phyloP scores from a whole-genome alignment of 1,140 invertebrate species.

The Andrena cerasifolii region DNA sequence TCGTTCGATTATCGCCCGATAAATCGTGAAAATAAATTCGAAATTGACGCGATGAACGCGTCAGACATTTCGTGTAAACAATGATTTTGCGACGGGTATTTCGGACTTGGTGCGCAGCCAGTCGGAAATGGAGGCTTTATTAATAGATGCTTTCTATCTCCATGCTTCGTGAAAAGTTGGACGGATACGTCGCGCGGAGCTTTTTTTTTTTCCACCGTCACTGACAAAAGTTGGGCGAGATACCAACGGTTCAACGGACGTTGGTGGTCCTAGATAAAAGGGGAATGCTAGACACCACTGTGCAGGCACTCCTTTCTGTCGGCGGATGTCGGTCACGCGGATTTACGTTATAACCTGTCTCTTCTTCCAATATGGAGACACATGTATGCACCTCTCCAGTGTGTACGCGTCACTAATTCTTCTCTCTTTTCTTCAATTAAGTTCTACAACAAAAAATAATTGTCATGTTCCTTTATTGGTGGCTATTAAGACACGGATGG shows the following conservation, averaged over 20 bases:
- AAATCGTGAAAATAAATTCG: not conserved
- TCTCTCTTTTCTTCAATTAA: not conserved
- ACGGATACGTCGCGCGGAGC: conserved; percentile 29
- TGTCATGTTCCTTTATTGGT: not conserved
- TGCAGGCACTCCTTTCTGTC: conserved; percentile 63
- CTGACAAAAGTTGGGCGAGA: conserved; percentile 48
- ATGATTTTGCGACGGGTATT: conserved; percentile 24
- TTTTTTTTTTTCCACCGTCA: not conserved
- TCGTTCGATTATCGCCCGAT: not conserved
- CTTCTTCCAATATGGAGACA: conserved; percentile 57
- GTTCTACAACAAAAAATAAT: not conserved
- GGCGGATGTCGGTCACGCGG: conserved; percentile 74
- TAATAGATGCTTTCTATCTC: conserved; percentile 47
- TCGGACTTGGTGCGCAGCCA: conserved; percentile 30
- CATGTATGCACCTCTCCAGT: conserved; percentile 8
- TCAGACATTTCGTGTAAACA: not conserved
- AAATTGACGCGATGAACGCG: not conserved
- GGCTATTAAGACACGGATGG: not conserved
- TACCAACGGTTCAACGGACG: conserved; percentile 72
- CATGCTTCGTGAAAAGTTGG: conserved; percentile 18
- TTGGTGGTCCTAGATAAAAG: conserved; percentile 67
- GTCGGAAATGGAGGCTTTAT: conserved; percentile 49
- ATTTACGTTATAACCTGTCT: conserved; percentile 77
- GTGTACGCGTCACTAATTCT: not conserved
- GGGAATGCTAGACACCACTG: conserved; percentile 63